A percentile compares a stretch with the other conserved stretches of the same genome.
These are phyloP conservation scores for Bos indicus DNA, from an alignment of 2,113 vertebrate species.

Conservation along the genomic window DNA sequence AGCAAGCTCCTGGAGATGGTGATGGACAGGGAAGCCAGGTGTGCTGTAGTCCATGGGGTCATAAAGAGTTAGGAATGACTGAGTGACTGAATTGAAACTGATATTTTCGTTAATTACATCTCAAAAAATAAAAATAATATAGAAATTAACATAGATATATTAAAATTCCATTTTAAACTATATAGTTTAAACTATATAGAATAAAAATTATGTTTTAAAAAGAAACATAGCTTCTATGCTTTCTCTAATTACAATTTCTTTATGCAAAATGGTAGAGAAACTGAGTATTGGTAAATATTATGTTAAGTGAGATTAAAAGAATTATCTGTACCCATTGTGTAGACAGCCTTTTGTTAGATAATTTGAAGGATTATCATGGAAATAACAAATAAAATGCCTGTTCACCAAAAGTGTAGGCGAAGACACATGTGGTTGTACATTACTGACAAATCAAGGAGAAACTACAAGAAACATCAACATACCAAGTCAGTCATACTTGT, in stretches of 20 bases:
- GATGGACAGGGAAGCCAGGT: background rate
- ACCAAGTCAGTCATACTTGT: background rate
- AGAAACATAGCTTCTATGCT: background rate
- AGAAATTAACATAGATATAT: background rate
- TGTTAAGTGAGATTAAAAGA: background rate
- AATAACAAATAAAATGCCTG: background rate
- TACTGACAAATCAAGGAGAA: background rate
- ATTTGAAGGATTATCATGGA: background rate
- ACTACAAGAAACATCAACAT: background rate
- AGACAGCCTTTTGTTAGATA: background rate
- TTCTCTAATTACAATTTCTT: background rate
- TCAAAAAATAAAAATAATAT: background rate
- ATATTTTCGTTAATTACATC: background rate
- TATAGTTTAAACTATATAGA: background rate
- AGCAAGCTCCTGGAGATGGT: background rate
- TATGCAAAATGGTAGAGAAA: background rate
- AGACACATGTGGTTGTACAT: background rate
- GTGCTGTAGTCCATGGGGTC: background rate
- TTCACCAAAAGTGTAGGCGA: background rate
- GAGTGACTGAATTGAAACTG: background rate
- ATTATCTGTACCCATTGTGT: background rate
- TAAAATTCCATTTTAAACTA: background rate
- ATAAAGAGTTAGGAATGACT: fast-evolving
- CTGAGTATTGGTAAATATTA: background rate
- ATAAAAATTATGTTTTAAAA: background rate